Percentiles rank a stretch among this genome's conserved stretches.
Evolutionary conservation across 2,113 vertebrate genomes (phyloP).

Genomic region (Brachyhypopomus occidentalis): DNA sequence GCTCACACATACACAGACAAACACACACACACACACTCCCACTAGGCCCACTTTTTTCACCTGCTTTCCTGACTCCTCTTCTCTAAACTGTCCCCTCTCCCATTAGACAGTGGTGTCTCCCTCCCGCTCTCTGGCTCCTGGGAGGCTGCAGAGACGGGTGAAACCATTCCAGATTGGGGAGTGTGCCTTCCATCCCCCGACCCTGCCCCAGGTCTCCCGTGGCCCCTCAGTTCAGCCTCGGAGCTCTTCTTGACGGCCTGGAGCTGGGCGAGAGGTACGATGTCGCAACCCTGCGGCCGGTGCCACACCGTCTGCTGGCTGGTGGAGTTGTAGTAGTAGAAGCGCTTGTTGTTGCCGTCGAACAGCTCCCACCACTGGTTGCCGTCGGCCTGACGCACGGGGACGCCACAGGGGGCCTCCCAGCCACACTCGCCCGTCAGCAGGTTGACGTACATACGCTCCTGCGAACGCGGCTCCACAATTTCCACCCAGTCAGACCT

Average conservation of each 20-base stretch:
- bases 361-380: slow-evolving; percentile 85
- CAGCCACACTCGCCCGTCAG: slow-evolving; percentile 77
- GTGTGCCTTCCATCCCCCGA: slow-evolving; percentile 56
- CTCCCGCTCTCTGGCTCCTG: slow-evolving; percentile 65
- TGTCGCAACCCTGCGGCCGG: slow-evolving; percentile 76
- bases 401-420: slow-evolving; percentile 72
- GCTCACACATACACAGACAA: not conserved
- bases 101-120: slow-evolving; percentile 51
- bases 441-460: slow-evolving; percentile 82
- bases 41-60: slow-evolving; percentile 56
- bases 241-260: slow-evolving; percentile 77
- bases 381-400: slow-evolving; percentile 75
- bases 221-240: slow-evolving; percentile 56
- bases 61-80: slow-evolving; percentile 69
- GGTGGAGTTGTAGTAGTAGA: slow-evolving; percentile 82
- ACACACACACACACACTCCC: not conserved
- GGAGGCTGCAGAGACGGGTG: slow-evolving; percentile 30
- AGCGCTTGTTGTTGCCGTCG: slow-evolving; percentile 78
- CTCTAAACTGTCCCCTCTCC: slow-evolving; percentile 59
- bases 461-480: slow-evolving; percentile 76
- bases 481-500: slow-evolving; percentile 83
- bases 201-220: slow-evolving; percentile 49
- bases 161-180: slow-evolving; percentile 48
- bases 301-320: slow-evolving; percentile 79
- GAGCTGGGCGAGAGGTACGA: slow-evolving; percentile 78